These are phyloP conservation scores for Selene dorsalis DNA, from an alignment of 2,797 vertebrate genomes.

Conservation along the genomic window DNA sequence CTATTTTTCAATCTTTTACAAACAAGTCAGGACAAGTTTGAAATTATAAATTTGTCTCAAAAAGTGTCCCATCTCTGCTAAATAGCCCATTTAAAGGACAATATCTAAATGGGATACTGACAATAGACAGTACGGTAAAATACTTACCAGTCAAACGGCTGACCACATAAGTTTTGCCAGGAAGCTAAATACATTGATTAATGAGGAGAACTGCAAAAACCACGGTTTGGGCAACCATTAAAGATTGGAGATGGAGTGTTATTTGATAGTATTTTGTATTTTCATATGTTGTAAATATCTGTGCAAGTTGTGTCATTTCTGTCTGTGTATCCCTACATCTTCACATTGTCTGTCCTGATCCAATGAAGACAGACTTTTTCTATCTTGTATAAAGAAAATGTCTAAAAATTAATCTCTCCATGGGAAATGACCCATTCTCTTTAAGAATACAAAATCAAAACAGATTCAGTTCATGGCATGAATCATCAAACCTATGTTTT, in stretches of 20 bases:
- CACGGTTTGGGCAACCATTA: constrained; percentile 81
- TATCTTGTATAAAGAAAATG: not conserved
- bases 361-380: not conserved
- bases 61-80: constrained; percentile 6
- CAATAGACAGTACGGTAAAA: constrained; percentile 47
- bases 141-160: constrained; percentile 80
- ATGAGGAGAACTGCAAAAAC: constrained; percentile 60
- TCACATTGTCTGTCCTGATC: not conserved
- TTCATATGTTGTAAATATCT: not conserved
- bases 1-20: constrained; percentile 24
- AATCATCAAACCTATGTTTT: not conserved
- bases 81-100: constrained; percentile 82
- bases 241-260: constrained; percentile 81
- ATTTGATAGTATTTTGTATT: constrained; percentile 16
- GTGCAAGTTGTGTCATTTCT: not conserved
- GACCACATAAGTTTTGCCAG: constrained; percentile 73
- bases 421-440: not conserved
- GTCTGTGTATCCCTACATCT: not conserved
- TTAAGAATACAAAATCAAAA: constrained; percentile 8
- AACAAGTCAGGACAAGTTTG: constrained; percentile 9
- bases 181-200: constrained; percentile 67
- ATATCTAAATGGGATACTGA: constrained; percentile 49
- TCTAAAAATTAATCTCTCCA: not conserved
- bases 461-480: not conserved
- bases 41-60: constrained; percentile 4